Conservation (phyloP, 1,140 invertebrate species). For the Calliphora vicina region DNA sequence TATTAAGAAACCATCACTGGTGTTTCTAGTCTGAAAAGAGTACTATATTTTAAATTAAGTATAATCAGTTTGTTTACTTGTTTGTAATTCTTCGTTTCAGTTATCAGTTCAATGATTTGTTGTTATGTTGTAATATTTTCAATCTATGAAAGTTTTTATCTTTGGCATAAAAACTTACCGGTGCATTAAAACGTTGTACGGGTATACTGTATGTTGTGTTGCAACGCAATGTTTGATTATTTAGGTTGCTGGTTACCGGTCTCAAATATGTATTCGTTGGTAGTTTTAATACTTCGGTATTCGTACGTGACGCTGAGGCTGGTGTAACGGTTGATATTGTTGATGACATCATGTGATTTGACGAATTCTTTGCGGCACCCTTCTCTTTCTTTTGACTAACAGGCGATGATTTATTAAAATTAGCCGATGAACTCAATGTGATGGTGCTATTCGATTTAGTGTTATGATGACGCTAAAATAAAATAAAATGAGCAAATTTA, state of each 20-base stretch:
- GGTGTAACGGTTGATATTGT: slow-evolving; percentile 40
- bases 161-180: slow-evolving; percentile 23
- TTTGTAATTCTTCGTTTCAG: too few relatives aligned
- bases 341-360: neutral
- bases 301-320: slow-evolving; percentile 37
- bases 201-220: slow-evolving; percentile 25
- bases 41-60: too few relatives aligned
- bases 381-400: neutral
- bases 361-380: neutral
- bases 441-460: neutral
- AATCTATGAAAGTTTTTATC: too few relatives aligned
- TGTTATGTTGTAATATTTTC: too few relatives aligned
- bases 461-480: neutral
- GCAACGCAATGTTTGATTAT: slow-evolving; percentile 9
- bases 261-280: slow-evolving; percentile 48
- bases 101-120: too few relatives aligned
- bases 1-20: too few relatives aligned
- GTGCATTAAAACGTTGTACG: slow-evolving; percentile 36
- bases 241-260: slow-evolving; percentile 31
- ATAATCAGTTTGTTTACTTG: too few relatives aligned
- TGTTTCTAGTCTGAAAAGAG: too few relatives aligned
- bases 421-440: neutral
- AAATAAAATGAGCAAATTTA: neutral
- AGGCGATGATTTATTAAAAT: neutral
- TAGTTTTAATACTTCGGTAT: slow-evolving; percentile 49